Conservation (phyloP, 2,113 vertebrate genomes). For the Candoia aspera region DNA sequence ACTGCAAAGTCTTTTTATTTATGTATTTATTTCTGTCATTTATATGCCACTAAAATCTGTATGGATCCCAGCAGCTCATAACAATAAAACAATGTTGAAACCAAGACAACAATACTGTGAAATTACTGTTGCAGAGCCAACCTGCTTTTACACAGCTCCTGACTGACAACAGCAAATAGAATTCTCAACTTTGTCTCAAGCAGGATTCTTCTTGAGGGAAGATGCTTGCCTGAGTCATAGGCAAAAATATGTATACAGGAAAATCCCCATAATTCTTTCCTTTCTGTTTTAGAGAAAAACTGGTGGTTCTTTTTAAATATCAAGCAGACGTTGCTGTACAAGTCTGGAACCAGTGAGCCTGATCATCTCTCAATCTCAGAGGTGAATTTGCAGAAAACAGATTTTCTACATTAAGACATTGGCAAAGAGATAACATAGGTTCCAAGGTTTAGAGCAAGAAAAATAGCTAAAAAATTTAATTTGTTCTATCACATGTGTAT, state of each 20-base stretch:
- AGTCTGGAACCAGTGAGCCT: no score
- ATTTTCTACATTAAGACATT: no score
- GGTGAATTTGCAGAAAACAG: no score
- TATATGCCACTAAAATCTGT: not conserved
- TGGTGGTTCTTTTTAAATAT: no score
- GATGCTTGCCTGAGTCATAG: not conserved
- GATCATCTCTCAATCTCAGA: no score
- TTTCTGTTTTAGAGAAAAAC: no score
- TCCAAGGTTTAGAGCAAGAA: no score
- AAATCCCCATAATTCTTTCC: not conserved
- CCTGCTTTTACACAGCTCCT: not conserved
- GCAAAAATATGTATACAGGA: not conserved
- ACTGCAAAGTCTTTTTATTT: no score
- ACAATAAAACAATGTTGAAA: not conserved
- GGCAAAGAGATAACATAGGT: no score
- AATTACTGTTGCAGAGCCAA: not conserved
- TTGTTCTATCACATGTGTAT: no score
- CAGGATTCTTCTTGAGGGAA: not conserved
- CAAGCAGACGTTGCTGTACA: no score
- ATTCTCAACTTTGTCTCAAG: not conserved
- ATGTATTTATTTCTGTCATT: not conserved
- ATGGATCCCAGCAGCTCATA: not conserved
- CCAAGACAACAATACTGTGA: not conserved
- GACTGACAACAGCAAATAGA: not conserved
- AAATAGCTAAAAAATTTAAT: no score